Evolutionary conservation across 1,140 invertebrate genomes (phyloP), one percentile per base, ranked within the genome.

Genomic region (Elymnias hypermnestra): DNA sequence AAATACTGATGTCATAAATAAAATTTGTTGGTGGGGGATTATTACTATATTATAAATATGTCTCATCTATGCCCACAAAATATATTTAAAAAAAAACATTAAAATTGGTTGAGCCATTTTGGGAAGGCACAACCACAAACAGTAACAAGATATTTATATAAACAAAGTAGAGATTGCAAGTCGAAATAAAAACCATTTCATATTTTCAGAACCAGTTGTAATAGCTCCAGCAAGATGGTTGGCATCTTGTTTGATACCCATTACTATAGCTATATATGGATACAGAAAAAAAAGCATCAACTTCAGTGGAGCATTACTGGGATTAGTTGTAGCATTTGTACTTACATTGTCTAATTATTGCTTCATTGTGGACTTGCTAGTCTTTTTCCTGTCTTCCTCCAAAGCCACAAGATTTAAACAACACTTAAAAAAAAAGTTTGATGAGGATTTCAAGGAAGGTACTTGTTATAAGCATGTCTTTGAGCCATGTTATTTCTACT

Each of bases 311-410:
- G 93, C 93, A 15, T 48, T 92, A 3, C 74, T 94, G 53, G 94
- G 93, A 7, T 77, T 94, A 13, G 46, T 94, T 7, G 88, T 96
- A 33, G 95, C 94, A 13, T 94, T 97, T 64, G 79, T 95, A 9
- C 72, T 97, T 22, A 94, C 94, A 3, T 75, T 97, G 0, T 92
- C 93, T 36, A 96, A 90, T 69, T 92, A 93, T 63, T 89, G 90
- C 57, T 97, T 96, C 72, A 72, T 94, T 10, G 88, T 89, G 15
- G 91, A 90, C 63, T 73, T 97, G 12, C 75, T 95, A 9, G 83
- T 89, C 1, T 97, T 97, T 74, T 97, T 97, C 68, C 63, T 96
- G 1, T 89, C 92, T 42, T 94, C 92, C 7, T 96, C 95, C 1
- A 92, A 91, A 71, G 94, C 92, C 1, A 97, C 95, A 2, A 96